phyloP scores from a whole-genome alignment of 2,888 invertebrate genomes.

The Rhagonycha fulva region DNA sequence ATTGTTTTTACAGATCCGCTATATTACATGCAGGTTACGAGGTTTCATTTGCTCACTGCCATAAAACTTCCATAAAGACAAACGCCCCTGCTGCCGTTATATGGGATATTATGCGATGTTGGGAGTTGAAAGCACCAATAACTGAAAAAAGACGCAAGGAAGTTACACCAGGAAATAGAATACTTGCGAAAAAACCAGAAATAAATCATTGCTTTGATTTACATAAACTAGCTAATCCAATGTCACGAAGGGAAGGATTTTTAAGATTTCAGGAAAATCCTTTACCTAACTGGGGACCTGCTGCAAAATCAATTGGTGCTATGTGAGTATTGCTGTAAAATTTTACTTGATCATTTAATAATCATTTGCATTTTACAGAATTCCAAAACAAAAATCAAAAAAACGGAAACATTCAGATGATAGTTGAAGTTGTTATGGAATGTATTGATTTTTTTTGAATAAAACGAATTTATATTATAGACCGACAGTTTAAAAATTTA shows the following conservation, averaged over 20 bases:
- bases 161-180: constrained; percentile 59
- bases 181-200: constrained; percentile 61
- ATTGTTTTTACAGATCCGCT: constrained; percentile 72
- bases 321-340: constrained; percentile 63
- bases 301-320: constrained; percentile 71
- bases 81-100: constrained; percentile 82
- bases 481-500: not conserved
- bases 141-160: constrained; percentile 62
- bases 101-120: constrained; percentile 90
- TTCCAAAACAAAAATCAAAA: not conserved
- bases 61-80: constrained; percentile 88
- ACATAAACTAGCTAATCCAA: constrained; percentile 78
- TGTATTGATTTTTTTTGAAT: not conserved
- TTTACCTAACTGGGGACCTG: constrained; percentile 89
- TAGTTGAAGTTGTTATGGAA: not conserved
- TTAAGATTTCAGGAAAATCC: constrained; percentile 89
- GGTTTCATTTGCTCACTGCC: constrained; percentile 92
- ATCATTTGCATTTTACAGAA: not conserved
- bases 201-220: constrained; percentile 58
- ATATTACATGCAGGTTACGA: constrained; percentile 86
- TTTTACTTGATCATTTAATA: not conserved
- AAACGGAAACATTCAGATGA: not conserved
- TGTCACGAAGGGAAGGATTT: constrained; percentile 71
- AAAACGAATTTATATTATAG: not conserved
- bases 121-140: constrained; percentile 73